Percentiles rank a stretch among this genome's conserved stretches.
These are phyloP conservation scores for Panzeria rudis DNA, from an alignment of 2,888 invertebrate species.

Conservation along the genomic window DNA sequence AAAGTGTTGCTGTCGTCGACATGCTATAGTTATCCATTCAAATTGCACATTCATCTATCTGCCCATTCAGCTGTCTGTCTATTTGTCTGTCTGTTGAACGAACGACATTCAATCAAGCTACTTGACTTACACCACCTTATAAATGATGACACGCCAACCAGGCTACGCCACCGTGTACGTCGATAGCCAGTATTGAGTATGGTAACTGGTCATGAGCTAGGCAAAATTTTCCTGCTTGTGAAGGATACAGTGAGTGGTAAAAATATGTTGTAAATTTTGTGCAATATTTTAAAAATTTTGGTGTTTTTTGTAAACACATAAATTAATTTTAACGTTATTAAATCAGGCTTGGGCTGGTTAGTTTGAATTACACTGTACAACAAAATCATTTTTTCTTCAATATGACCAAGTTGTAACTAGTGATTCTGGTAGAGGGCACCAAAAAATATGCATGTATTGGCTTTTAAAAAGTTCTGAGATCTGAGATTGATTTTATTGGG, in stretches of 20 bases:
- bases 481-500: too few relatives aligned
- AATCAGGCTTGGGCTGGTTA: too few relatives aligned
- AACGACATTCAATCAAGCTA: conserved; percentile 67
- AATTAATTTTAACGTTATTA: too few relatives aligned
- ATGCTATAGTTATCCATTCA: conserved; percentile 24
- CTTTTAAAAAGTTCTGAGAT: too few relatives aligned
- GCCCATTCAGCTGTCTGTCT: neutral
- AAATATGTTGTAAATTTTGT: neutral
- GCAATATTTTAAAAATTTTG: too few relatives aligned
- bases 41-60: conserved; percentile 2
- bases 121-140: conserved; percentile 72
- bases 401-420: too few relatives aligned
- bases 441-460: too few relatives aligned
- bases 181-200: neutral
- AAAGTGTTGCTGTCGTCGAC: conserved; percentile 39
- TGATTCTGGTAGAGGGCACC: too few relatives aligned
- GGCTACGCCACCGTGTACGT: neutral
- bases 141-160: conserved; percentile 39
- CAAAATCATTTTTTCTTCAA: too few relatives aligned
- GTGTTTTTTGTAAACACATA: too few relatives aligned
- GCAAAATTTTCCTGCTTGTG: neutral
- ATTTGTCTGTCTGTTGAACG: conserved; percentile 17
- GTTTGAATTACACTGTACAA: too few relatives aligned
- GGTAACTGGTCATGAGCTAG: conserved; percentile 24
- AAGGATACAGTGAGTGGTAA: neutral